Evolutionary conservation across 1,140 invertebrate species (phyloP), one percentile per base, ranked within the genome.

Genomic region (Ctenoplectra terminalis): DNA sequence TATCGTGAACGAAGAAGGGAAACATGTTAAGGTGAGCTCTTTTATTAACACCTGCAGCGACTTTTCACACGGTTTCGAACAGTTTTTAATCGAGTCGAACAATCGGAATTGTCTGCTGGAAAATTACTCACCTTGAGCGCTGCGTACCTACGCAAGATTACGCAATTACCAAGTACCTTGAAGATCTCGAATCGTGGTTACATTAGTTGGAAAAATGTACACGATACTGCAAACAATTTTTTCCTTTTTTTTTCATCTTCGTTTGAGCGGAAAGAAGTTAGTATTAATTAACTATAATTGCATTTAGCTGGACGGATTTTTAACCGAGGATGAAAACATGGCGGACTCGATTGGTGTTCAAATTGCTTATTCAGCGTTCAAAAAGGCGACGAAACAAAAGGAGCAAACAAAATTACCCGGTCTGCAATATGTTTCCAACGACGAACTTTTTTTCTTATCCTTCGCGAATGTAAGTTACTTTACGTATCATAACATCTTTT

Each of bases 391-490:
- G 7, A 43, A 50, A 11, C 17, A 52, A 20, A 61, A 61, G 26
- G 5, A 0, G 1, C 34, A 81, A 23, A 43, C 23, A 7, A 81
- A 60, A 15, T 13, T 83, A 15, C 61, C 77, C 1, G 82, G 82
- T 3, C 23, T 83, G 29, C 71, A 80, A 23, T 0, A 81, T 20
- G 17, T 81, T 13, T 34, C 60, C 5, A 23, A 74, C 34, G 77
- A 81, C 31, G 37, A 83, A 17, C 20, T 83, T 0, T 83, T 83
- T 40, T 83, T 83, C n/a, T 37, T 83, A 13, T 34, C 64, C 0
- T 81, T 83, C 31, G 77, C 77, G 9, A 81, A 80, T 17, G 82
- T 83, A 26, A 83, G 81, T 69, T 15, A 29, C 7, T 37, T 11
- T 1, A 40, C 26, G 9, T 23, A 1, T 20, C 34, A 2, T 0